Evolutionary conservation across 2,797 vertebrate genomes (phyloP), one percentile per base, ranked within the genome.

Genomic region (Syngnathus rostellatus): DNA sequence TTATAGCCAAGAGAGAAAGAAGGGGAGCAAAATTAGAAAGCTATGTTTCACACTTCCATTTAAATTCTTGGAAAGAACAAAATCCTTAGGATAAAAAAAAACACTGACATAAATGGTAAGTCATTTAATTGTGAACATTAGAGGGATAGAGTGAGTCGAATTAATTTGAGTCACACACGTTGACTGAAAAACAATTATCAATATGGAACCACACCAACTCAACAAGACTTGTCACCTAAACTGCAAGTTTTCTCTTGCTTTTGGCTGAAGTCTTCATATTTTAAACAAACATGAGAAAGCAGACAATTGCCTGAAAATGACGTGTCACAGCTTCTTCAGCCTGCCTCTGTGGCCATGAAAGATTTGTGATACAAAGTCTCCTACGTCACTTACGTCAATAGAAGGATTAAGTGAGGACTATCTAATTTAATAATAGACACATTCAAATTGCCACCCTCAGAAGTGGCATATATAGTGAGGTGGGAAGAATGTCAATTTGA

Each of bases 21-120:
- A 68, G 71, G 63, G 58, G 58, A 40, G 61, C 25, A 40, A 23
- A 68, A 68, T 73, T 72, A 70, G 75, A 72, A 68, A 68, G 63
- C 58, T 69, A 46, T 5, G 25, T 23, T 70, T 65, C 68, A 21
- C 48, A 39, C 10, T 41, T 19, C 9, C 6, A 45, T 62, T 62
- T 62, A 8, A 12, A 45, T 7, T 23, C 21, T 62, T 45, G 10
- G 41, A 45, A 62, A 23, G 60, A 62, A 45, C 5, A 45, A 45
- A 16, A 23, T 5, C n/a, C 21, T 17, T 6, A 14, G 8, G 9
- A 16, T 16, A 6, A 8, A n/a, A 53, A 60, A 60, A 40, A 40
- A 40, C 38, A 60, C 58, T 60, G 19, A 40, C 19, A n/a, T 40
- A 40, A 40, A 5, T 60, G 7, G 9, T n/a, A 40, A 4, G 58